phyloP scores from a whole-genome alignment of 2,113 vertebrate genomes.

The Chauna torquata region DNA sequence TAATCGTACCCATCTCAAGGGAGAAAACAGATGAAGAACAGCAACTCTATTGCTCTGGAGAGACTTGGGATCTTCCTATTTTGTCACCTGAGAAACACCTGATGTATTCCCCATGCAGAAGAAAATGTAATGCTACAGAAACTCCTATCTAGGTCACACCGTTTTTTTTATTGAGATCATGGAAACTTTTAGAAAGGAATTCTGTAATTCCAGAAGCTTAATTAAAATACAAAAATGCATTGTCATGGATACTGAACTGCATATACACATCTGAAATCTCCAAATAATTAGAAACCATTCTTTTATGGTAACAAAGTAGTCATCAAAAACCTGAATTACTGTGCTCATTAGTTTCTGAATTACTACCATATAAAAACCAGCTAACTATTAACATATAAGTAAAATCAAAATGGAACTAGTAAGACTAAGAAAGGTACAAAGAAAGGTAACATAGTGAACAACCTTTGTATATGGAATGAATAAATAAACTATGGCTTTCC shows the following conservation, averaged over 20 bases:
- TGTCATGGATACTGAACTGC: constrained; percentile 50
- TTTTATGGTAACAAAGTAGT: constrained; percentile 35
- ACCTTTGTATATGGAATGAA: not conserved
- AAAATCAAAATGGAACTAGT: constrained; percentile 16
- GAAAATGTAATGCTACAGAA: constrained; percentile 5
- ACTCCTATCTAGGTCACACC: constrained; percentile 54
- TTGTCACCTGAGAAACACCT: constrained; percentile 44
- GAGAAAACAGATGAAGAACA: not conserved
- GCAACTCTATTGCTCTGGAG: not conserved
- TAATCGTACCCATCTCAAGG: not conserved
- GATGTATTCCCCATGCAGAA: constrained; percentile 6
- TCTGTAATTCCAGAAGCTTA: constrained; percentile 31
- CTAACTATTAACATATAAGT: not conserved
- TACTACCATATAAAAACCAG: constrained; percentile 35
- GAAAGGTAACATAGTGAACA: not conserved
- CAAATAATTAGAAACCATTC: constrained; percentile 37
- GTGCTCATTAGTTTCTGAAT: constrained; percentile 24
- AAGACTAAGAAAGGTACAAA: not conserved
- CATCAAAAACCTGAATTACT: constrained; percentile 43
- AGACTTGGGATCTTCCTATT: constrained; percentile 28
- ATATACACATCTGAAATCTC: constrained; percentile 11
- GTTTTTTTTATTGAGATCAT: constrained; percentile 44
- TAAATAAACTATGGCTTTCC: not conserved
- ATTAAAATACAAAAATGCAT: constrained; percentile 60
- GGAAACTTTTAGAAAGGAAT: constrained; percentile 36